phyloP scores from a whole-genome alignment of 2,113 vertebrate species.

The Ictalurus punctatus region DNA sequence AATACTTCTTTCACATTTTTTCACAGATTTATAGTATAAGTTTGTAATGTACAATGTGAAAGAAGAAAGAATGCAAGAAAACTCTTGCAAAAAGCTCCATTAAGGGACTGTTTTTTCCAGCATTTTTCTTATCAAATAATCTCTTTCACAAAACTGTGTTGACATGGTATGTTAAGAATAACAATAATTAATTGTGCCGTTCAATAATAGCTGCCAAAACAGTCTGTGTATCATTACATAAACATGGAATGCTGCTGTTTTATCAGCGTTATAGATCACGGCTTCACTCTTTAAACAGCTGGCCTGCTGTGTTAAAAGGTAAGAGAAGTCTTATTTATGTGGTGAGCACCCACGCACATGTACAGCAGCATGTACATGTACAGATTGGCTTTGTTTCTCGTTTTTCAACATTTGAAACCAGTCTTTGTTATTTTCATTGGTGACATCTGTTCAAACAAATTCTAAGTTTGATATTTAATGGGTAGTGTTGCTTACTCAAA shows the following conservation, averaged over 20 bases:
- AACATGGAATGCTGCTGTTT: background rate
- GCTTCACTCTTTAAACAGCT: slow-evolving; percentile 30
- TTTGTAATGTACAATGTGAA: background rate
- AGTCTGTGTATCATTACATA: slow-evolving; percentile 1
- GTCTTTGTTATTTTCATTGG: background rate
- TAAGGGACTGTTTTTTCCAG: background rate
- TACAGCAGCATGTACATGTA: background rate
- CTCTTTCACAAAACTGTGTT: background rate
- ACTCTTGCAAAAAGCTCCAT: background rate
- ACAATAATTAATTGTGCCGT: background rate
- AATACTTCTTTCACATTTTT: background rate
- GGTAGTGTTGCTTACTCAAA: background rate
- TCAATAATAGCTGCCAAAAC: background rate
- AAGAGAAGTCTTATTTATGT: background rate
- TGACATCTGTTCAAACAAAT: too few species aligned
- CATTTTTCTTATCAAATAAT: background rate
- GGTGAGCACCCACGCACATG: background rate
- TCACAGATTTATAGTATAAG: background rate
- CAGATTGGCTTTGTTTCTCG: background rate
- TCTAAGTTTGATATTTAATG: background rate
- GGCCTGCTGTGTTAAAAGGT: slow-evolving; percentile 6
- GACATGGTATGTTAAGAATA: slow-evolving; percentile 10
- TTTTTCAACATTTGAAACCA: background rate
- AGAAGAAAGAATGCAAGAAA: background rate
- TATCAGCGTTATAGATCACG: background rate